These are phyloP conservation scores for Brachylomia viminalis DNA, from an alignment of 2,888 invertebrate species.

Conservation along the genomic window DNA sequence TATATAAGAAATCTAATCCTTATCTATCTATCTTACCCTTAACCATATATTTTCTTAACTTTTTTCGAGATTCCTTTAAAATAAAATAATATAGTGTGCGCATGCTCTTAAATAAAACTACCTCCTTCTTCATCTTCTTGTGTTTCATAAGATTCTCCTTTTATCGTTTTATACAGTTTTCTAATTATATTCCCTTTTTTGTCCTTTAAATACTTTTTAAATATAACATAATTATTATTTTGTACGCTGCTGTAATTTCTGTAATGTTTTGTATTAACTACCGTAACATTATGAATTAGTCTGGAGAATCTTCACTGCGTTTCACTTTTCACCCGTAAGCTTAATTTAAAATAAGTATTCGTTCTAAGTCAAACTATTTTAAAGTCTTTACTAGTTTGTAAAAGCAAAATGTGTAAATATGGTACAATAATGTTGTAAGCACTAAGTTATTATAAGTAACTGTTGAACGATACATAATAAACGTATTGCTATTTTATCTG, in stretches of 20 bases:
- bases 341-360: slow-evolving; percentile 61
- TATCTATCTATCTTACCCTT: background rate
- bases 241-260: background rate
- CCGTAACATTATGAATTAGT: background rate
- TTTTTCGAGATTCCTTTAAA: background rate
- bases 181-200: background rate
- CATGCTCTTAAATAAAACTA: slow-evolving; percentile 49
- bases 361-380: slow-evolving; percentile 65
- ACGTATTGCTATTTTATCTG: slow-evolving; percentile 69
- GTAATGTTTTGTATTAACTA: background rate
- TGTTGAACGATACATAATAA: slow-evolving; percentile 66
- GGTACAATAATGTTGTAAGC: slow-evolving; percentile 53
- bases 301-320: slow-evolving; percentile 18
- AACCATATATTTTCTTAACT: background rate
- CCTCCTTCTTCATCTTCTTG: slow-evolving; percentile 47
- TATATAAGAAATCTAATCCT: background rate
- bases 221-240: background rate
- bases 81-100: slow-evolving; percentile 17
- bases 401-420: slow-evolving; percentile 63
- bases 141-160: slow-evolving; percentile 25
- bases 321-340: slow-evolving; percentile 5
- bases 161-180: background rate
- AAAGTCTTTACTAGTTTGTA: slow-evolving; percentile 61
- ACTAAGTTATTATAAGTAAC: slow-evolving; percentile 62
- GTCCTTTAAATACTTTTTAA: background rate